Evolutionary conservation across 2,113 vertebrate genomes (phyloP).

Genomic region (Xenopus borealis): DNA sequence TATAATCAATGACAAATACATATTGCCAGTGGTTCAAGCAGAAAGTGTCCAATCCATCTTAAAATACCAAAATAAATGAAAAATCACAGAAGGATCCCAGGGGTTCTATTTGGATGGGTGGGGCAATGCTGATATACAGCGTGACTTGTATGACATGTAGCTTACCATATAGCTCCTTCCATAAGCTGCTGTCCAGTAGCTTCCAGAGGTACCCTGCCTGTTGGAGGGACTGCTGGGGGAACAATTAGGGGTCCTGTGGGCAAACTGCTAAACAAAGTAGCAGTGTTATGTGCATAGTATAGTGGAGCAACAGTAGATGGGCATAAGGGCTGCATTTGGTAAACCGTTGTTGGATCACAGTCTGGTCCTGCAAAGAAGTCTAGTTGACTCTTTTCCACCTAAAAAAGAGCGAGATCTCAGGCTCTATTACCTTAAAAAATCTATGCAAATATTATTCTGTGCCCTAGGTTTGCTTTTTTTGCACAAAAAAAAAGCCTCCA

Average conservation of each 20-base stretch:
- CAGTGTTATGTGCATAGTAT: slow-evolving; percentile 54
- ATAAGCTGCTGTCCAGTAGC: slow-evolving; percentile 62
- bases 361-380: slow-evolving; percentile 66
- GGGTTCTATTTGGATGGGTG: too few relatives aligned
- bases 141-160: not conserved
- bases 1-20: too few relatives aligned
- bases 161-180: slow-evolving; percentile 68
- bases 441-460: too few relatives aligned
- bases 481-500: too few relatives aligned
- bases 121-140: not conserved
- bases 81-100: too few relatives aligned
- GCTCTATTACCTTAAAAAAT: too few relatives aligned
- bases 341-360: slow-evolving; percentile 52
- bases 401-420: slow-evolving; percentile 31
- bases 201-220: slow-evolving; percentile 55
- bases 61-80: too few relatives aligned
- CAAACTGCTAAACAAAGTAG: slow-evolving; percentile 50
- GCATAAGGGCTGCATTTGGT: slow-evolving; percentile 49
- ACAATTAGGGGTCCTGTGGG: slow-evolving; percentile 50
- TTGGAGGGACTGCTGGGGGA: slow-evolving; percentile 43
- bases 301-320: slow-evolving; percentile 47
- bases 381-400: slow-evolving; percentile 65
- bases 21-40: too few relatives aligned
- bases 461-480: too few relatives aligned
- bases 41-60: too few relatives aligned